Percentiles rank a stretch among this genome's conserved stretches.
Evolutionary conservation across 2,797 vertebrate species (phyloP).

Genomic region (Discoglossus pictus): DNA sequence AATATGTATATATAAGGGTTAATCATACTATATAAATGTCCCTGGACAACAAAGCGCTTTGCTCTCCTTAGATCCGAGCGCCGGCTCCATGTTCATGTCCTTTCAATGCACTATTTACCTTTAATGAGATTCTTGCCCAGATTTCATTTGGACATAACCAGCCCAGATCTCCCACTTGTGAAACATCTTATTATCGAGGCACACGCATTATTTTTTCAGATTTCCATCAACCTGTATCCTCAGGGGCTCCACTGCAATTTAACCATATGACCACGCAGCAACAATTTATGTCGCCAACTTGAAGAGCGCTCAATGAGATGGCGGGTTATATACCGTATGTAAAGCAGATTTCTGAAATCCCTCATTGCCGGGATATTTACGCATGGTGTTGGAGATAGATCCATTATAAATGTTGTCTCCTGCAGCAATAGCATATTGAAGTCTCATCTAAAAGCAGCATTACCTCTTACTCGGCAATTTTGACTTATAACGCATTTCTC

Average conservation of each 20-base stretch:
- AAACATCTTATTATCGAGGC: slow-evolving; percentile 28
- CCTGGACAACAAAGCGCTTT: too few species aligned
- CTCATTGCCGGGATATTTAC: slow-evolving; percentile 4
- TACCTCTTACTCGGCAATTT: slow-evolving; percentile 11
- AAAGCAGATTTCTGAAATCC: slow-evolving; percentile 3
- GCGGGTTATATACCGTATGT: slow-evolving; percentile 7
- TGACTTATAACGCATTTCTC: neutral
- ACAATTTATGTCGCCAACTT: slow-evolving; percentile 10
- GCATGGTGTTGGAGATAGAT: slow-evolving; percentile 1
- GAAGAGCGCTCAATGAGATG: neutral
- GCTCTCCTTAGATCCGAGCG: too few species aligned
- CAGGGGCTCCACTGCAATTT: slow-evolving; percentile 23
- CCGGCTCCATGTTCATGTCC: too few species aligned
- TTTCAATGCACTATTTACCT: neutral
- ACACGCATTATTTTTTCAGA: slow-evolving; percentile 3
- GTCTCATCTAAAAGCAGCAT: too few species aligned
- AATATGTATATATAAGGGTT: too few species aligned
- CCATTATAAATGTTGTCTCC: neutral
- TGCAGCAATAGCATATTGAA: slow-evolving; percentile 1
- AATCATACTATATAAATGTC: too few species aligned
- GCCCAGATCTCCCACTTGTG: slow-evolving; percentile 15
- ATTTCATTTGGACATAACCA: neutral
- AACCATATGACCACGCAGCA: neutral
- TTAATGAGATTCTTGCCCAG: neutral
- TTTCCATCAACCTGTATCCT: slow-evolving; percentile 8